Evolutionary conservation across 2,888 invertebrate species (phyloP), one percentile per base, ranked within the genome.

Genomic region (Catotricha subobsoleta): DNA sequence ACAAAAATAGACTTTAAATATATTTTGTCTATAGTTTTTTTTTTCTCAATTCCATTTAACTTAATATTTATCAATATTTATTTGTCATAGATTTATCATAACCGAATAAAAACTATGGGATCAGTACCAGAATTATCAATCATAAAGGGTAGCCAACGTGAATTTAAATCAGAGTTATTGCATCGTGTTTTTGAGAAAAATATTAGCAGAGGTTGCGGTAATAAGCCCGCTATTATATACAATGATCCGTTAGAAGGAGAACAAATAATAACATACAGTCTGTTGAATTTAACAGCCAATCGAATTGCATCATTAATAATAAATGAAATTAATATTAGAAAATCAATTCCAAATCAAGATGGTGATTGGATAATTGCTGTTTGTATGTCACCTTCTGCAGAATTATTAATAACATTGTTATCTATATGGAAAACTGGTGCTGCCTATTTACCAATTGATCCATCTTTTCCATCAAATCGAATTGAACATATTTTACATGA

Each of bases 401-500:
- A 65, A 28, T 55, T 80, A 43, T 69, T 86, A 8, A 65, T 72
- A 23, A 63, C 76, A 0, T 60, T 90, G 16, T 58, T 88, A 45
- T 74, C 81, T 1, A 72, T 79, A 39, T 76, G 83, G 72, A 86
- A 87, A 62, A 68, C 79, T 0, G 87, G 88, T 0, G 81, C 80
- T 13, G 80, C 86, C 0, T 90, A 90, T 60, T 65, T 88, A 40
- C 88, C 90, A 0, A 66, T 90, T 51, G 87, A 87, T 54, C 72
- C 76, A 0, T 69, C 67, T 27, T 71, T 71, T 48, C 87, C 88
- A 0, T 69, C 69, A 20, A 69, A 72, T 2, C 69, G 88, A 48
- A 71, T 86, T 34, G 68, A 73, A 16, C 82, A 86, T 52, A 86
- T 88, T 41, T 56, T 87, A 12, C 63, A 68, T 16, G 86, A 86